Evolutionary conservation across 2,113 vertebrate species (phyloP).

Genomic region (Silurus asotus): DNA sequence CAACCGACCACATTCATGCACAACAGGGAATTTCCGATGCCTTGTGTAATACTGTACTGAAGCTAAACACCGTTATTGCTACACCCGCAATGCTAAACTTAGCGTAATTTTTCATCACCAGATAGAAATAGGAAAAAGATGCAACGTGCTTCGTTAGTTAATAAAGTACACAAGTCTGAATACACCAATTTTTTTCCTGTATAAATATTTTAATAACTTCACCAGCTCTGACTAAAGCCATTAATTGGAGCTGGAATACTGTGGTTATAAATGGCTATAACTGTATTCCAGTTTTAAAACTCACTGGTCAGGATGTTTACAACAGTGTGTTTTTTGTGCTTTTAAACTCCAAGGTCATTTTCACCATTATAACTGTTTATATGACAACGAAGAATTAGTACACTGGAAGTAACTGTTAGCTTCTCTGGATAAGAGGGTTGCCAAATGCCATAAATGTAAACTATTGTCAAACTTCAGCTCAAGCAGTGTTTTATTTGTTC

Average conservation of each 20-base stretch:
- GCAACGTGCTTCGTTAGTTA: neutral
- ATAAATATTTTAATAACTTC: neutral
- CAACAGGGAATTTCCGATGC: constrained; percentile 34
- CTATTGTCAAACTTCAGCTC: neutral
- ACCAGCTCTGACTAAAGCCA: neutral
- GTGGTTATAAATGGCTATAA: no score
- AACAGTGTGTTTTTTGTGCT: neutral
- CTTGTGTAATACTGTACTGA: constrained; percentile 12
- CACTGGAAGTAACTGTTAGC: neutral
- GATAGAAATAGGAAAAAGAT: neutral
- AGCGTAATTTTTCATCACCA: neutral
- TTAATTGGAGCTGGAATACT: neutral
- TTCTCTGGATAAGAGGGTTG: no score
- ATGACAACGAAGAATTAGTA: neutral
- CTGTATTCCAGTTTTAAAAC: no score
- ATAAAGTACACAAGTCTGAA: neutral
- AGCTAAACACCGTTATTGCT: neutral
- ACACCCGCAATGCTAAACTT: neutral
- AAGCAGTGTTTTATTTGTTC: neutral
- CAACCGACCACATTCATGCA: neutral
- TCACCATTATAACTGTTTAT: neutral
- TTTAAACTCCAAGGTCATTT: neutral
- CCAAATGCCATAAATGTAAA: no score
- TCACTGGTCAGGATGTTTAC: neutral
- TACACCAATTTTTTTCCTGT: neutral